Conservation (phyloP, 2,113 vertebrate genomes). For the Malurus elegans region DNA sequence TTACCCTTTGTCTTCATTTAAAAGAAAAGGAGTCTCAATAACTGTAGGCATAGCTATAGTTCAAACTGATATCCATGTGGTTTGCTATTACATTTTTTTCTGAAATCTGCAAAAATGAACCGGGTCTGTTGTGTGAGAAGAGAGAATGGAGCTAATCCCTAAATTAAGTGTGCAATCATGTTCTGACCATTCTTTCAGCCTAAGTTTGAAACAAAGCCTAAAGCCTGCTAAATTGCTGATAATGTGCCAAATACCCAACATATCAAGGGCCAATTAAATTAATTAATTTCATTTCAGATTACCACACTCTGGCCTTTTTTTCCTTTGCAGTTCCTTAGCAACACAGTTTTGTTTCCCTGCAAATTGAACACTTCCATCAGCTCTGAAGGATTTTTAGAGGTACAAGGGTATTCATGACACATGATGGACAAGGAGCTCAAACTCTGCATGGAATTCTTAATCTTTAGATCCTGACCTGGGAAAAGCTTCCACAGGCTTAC, state of each 20-base stretch:
- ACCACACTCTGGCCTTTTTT: constrained; percentile 3
- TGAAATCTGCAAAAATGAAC: neutral
- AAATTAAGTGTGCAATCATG: neutral
- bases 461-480: neutral
- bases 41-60: neutral
- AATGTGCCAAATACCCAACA: neutral
- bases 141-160: neutral
- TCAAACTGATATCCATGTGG: neutral
- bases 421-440: neutral
- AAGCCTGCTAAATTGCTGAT: neutral
- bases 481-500: neutral
- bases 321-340: constrained; percentile 53
- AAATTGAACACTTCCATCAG: constrained; percentile 39
- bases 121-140: neutral
- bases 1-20: neutral
- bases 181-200: constrained; percentile 1
- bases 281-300: constrained; percentile 34
- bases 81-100: neutral
- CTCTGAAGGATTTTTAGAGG: constrained; percentile 6
- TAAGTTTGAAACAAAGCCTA: constrained; percentile 11
- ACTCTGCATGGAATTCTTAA: neutral
- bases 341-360: constrained; percentile 1
- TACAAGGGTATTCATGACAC: neutral
- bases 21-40: neutral
- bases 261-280: constrained; percentile 37